Evolutionary conservation across 1,140 invertebrate genomes (phyloP).

Genomic region (Aphelenchoides fujianensis): DNA sequence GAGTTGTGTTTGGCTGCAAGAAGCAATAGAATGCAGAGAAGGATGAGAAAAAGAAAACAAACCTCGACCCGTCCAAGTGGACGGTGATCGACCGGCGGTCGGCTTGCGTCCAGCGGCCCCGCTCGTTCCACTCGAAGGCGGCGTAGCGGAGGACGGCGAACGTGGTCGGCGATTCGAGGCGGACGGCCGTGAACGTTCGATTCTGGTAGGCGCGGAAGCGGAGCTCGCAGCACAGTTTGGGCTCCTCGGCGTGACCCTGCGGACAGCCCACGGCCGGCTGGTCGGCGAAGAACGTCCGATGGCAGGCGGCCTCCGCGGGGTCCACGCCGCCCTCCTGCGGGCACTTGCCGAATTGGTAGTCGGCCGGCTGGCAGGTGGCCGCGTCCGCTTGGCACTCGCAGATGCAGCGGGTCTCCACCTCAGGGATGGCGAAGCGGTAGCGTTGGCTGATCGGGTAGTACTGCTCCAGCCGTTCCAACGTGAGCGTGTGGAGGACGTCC

Average conservation of each 20-base stretch:
- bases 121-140: slow-evolving; percentile 24
- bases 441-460: slow-evolving; percentile 47
- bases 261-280: slow-evolving; percentile 27
- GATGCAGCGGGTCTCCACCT: slow-evolving; percentile 46
- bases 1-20: slow-evolving; percentile 20
- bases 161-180: slow-evolving; percentile 24
- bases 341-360: slow-evolving; percentile 32
- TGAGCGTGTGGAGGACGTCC: slow-evolving; percentile 40
- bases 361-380: slow-evolving; percentile 36
- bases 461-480: slow-evolving; percentile 38
- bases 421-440: slow-evolving; percentile 48
- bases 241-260: slow-evolving; percentile 16
- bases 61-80: slow-evolving; percentile 16
- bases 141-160: slow-evolving; percentile 29
- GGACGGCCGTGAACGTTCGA: slow-evolving; percentile 26
- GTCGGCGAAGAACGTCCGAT: slow-evolving; percentile 34
- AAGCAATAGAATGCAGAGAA: not conserved
- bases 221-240: slow-evolving; percentile 30
- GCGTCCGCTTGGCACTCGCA: slow-evolving; percentile 39
- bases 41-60: too few relatives aligned
- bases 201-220: slow-evolving; percentile 31
- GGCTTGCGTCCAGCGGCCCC: slow-evolving; percentile 22
- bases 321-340: not conserved
- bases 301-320: slow-evolving; percentile 11
- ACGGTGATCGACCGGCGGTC: slow-evolving; percentile 18